Evolutionary conservation across 2,888 invertebrate genomes (phyloP), one percentile per base, ranked within the genome.

Genomic region (Himalopsyche tibetana): DNA sequence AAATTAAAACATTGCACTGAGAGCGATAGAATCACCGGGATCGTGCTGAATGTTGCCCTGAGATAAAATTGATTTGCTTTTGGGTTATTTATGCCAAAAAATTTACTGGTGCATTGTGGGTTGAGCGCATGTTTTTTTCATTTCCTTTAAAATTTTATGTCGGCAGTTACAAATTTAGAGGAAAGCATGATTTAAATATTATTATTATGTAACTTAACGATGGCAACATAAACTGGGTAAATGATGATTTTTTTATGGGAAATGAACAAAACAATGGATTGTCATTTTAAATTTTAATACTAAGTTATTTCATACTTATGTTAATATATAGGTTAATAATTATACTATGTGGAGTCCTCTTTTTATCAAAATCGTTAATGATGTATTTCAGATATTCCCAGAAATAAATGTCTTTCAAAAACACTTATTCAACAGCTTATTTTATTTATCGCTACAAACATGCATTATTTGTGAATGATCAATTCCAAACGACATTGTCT

Each of bases 171-270:
- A 28, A 63, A 28, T 19, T 63, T 63, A 63, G 63, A n/a, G 63
- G 28, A 63, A 63, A 63, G 63, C 63, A 63, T 63, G 63, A 63
- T 63, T 63, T 63, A 28, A 63, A 19, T 63, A 63, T 63, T 63
- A 63, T 63, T 63, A 63, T 63, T 63, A 63, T 63, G 63, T 63
- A 63, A 63, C 63, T 63, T 63, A 63, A 63, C 19, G 63, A 63
- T 63, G 63, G 63, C 63, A 63, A 63, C n/a, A 28, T 63, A 19
- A 19, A 63, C 63, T 63, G 63, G 63, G 63, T 63, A 63, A 63
- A 63, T 63, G 63, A 63, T 63, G 63, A 63, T 63, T 63, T 63
- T 63, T 63, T 63, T 63, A 63, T 63, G 63, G 63, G 63, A 63
- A 63, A 63, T 63, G 63, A 63, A 63, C 63, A 63, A 63, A 63